Percentiles rank a stretch among this genome's conserved stretches.
Conservation (phyloP, 2,888 invertebrate genomes). For the Ceraclea dissimilis region DNA sequence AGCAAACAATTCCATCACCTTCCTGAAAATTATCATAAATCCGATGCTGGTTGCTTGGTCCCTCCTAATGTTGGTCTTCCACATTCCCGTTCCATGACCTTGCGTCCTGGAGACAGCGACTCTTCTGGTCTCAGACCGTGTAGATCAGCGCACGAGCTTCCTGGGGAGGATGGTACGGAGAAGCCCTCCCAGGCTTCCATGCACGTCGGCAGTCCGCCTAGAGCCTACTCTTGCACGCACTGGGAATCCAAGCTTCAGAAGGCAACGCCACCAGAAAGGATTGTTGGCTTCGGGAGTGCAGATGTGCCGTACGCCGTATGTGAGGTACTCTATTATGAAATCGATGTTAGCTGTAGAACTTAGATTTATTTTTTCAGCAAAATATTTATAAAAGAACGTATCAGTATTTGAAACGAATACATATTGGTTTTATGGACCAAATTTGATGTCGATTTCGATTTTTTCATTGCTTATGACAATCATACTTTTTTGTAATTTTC, state of each 20-base stretch:
- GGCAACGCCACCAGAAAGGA: constrained; percentile 43
- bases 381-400: too few relatives aligned
- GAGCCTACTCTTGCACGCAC: constrained; percentile 53
- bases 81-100: constrained; percentile 33
- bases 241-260: constrained; percentile 50
- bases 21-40: constrained; percentile 36
- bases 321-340: constrained; percentile 36
- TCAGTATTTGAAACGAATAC: background rate
- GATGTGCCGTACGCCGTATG: constrained; percentile 43
- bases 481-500: too few relatives aligned
- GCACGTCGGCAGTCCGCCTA: constrained; percentile 31
- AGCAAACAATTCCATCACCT: constrained; percentile 52
- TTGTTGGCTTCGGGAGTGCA: constrained; percentile 46
- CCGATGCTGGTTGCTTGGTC: constrained; percentile 46
- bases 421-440: background rate
- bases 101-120: constrained; percentile 34
- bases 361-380: too few relatives aligned
- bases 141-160: constrained; percentile 29
- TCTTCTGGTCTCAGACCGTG: constrained; percentile 30
- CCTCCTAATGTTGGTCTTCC: constrained; percentile 32
- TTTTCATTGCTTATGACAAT: too few relatives aligned
- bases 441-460: too few relatives aligned
- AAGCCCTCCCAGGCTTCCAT: constrained; percentile 39
- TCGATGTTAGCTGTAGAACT: constrained; percentile 6
- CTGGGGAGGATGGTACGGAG: constrained; percentile 32